Evolutionary conservation across 1,140 invertebrate species (phyloP), one percentile per base, ranked within the genome.

Genomic region (Ceratoteleas bidentatus): DNA sequence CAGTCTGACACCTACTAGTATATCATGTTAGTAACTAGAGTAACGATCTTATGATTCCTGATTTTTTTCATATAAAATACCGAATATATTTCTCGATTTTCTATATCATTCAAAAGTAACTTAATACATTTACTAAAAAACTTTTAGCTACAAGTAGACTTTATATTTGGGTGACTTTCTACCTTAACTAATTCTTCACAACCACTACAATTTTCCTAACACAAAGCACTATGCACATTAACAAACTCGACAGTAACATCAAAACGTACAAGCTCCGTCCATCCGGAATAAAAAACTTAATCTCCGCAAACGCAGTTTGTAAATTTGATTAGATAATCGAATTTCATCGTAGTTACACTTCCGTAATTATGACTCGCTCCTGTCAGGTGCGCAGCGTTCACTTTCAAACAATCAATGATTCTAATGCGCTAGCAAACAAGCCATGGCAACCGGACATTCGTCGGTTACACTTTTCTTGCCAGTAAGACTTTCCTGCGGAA

Each of bases 381-480:
- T 57, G 36, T 53, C 54, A 66, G 73, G 56, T 72, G 34, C 61
- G 34, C 54, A 73, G 49, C 61, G 56, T 73, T 79, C 76, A 73
- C 62, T 81, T 81, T 81, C 70, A 45, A 64, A 64, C 58, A 69
- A 81, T 81, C 79, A 65, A 81, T 81, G 79, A 81, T 70, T 74
- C 43, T 64, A 62, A 79, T 66, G 68, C 56, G 14, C 64, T 64
- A 66, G 58, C 65, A 83, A 85, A 85, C 81, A 85, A 78, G 14
- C 72, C 84, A 53, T 85, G 57, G 84, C 84, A 85, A 85, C 84
- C 56, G 45, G 49, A 24, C 24, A 64, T 81, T 52, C 45, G 24
- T n/a, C 43, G 32, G 69, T 58, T 64, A 75, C 65, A 66, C 66
- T 66, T 75, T 64, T n/a, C 33, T 61, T 14, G 45, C 13, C 62